Conservation (phyloP, 2,113 vertebrate genomes). For the Turnix velox region DNA sequence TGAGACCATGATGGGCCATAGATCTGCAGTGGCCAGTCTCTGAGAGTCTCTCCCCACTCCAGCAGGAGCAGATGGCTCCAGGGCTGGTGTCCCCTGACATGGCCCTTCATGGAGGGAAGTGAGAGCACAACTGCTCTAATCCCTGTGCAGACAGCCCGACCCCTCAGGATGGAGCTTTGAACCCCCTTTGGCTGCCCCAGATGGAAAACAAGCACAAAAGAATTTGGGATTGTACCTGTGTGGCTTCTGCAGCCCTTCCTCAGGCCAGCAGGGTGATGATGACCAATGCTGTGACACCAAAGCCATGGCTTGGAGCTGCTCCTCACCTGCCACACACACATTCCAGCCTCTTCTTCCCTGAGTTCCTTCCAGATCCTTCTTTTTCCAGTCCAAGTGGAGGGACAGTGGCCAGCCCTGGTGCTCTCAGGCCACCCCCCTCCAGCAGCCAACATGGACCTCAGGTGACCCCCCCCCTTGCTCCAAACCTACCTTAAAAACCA, state of each 20-base stretch:
- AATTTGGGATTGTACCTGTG: neutral
- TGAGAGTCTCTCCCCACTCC: neutral
- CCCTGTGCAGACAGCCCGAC: no score
- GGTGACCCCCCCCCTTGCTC: neutral
- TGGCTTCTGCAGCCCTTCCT: neutral
- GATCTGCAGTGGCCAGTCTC: neutral
- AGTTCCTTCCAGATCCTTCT: neutral
- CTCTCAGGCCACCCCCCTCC: no score
- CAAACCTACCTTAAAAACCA: neutral
- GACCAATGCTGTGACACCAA: neutral
- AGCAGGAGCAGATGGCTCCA: neutral
- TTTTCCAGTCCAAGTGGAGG: neutral
- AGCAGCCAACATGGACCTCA: neutral
- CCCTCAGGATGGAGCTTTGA: no score
- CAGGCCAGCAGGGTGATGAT: neutral
- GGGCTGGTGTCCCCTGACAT: no score
- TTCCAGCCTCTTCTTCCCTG: neutral
- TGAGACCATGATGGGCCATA: neutral
- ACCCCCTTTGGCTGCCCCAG: no score
- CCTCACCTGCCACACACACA: rapidly evolving
- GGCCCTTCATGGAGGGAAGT: no score
- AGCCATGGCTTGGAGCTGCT: neutral
- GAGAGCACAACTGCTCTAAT: no score
- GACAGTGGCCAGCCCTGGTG: neutral
- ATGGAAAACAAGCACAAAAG: neutral